Base-by-base conservation (phyloP, 2,888 invertebrate species). In the Odontothrips loti region DNA sequence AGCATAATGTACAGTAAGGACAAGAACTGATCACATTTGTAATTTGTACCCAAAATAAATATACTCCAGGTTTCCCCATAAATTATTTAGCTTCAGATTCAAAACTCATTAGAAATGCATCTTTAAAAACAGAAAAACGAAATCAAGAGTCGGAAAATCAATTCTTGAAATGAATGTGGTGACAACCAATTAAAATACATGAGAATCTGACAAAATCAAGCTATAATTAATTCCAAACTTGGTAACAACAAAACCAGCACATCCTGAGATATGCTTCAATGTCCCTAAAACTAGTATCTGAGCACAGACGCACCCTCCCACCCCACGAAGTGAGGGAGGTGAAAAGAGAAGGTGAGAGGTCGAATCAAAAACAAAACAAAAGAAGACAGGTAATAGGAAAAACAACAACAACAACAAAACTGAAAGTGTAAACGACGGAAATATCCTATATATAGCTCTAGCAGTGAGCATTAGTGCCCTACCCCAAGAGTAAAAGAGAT, bases 401-500 rank as follows among this genome's bases (percentile, higher is more conserved):
- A 23, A 51, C 1, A 27, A 27, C 23, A 75, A 27, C 9, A 75
- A 75, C 27, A 75, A 75, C 11, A 58, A 11, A 58, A 58, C 17
- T 58, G 17, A 58, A 58, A 58, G 6, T 58, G 58, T 27, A 27
- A 23, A 27, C 27, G 68, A 75, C 68, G 68, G 68, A 75, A 75
- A 75, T 75, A 20, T 20, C 15, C 12, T 43, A 43, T 43, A 58
- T 58, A 17, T n/a, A 17, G 58, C 68, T 75, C 68, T 75, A 75
- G 27, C 68, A 27, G 68, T 75, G 68, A 75, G 27, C 68, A 27
- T 23, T 27, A 27, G 23, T 27, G 27, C 27, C 68, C 68, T 27
- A 75, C 68, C 68, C 68, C 68, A 75, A 75, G 68, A 12, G 27
- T 75, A 75, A 27, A 75, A 75, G 68, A 75, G 68, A 75, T 75